Base-by-base conservation (phyloP, 2,888 invertebrate species). In the Acheta domesticus region DNA sequence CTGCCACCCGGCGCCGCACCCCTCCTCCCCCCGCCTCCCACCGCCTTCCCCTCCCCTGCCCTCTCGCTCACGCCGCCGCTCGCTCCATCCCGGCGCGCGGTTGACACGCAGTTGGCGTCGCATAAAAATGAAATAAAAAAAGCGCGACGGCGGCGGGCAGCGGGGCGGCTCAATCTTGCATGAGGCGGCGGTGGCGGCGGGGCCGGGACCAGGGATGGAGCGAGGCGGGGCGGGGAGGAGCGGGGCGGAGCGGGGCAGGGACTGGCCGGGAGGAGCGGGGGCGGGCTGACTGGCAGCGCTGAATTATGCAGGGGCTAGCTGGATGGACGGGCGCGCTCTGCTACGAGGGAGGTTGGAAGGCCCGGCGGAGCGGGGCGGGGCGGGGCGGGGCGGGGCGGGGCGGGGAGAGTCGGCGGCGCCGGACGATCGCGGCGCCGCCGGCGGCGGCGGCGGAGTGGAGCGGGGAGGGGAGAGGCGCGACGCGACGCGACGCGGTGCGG, bases 81-180 rank as follows among this genome's bases (percentile, higher is more conserved):
- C 62, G n/a, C 62, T 11, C 62, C 62, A 62, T n/a, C 62, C 62
- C 62, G 62, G 62, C n/a, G 62, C 14, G 62, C n/a, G 62, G 62
- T 62, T 62, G 62, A 62, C 62, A 62, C n/a, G 62, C 62, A 62
- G 62, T 62, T 62, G 62, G 62, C 62, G 62, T 62, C 62, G 62
- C 62, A 62, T 62, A 62, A 62, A 62, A 62, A 62, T 62, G 62
- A 62, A 62, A 62, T 62, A 62, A 62, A 62, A 62, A 62, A 62
- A 62, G 62, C 62, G 62, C 62, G 62, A 62, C 62, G 62, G 62
- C 62, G 62, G n/a, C 62, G 62, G 62, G n/a, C 62, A 62, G 62
- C n/a, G 62, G n/a, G n/a, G 62, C n/a, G 62, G 62, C 62, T 62
- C 62, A 62, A 62, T 62, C 62, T 62, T 62, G 62, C 62, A 62